These are phyloP conservation scores for Aspidiotus rigidus DNA, from an alignment of 2,888 invertebrate genomes.

Conservation along the genomic window DNA sequence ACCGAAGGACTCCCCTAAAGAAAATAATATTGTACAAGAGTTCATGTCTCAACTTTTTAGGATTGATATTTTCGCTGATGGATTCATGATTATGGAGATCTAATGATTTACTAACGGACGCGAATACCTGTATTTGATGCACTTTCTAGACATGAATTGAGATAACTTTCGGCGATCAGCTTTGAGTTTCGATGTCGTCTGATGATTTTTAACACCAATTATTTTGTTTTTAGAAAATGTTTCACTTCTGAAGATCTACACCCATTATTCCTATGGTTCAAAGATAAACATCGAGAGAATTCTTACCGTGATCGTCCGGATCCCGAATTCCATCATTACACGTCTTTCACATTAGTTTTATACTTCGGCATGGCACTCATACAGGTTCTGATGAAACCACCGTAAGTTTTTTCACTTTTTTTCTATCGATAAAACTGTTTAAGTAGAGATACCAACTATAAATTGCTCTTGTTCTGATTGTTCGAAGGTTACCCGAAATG, in stretches of 20 bases:
- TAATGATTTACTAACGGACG: too few species aligned
- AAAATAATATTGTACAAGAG: too few species aligned
- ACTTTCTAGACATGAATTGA: too few species aligned
- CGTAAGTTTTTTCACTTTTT: slow-evolving; percentile 49
- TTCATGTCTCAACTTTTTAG: too few species aligned
- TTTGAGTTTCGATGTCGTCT: too few species aligned
- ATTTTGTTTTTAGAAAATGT: slow-evolving; percentile 47
- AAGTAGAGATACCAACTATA: background rate
- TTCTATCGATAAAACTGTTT: background rate
- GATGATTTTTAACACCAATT: too few species aligned
- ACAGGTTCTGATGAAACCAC: slow-evolving; percentile 67
- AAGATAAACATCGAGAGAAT: slow-evolving; percentile 60
- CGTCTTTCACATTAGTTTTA: slow-evolving; percentile 66
- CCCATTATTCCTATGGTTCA: slow-evolving; percentile 73
- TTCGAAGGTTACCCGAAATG: background rate
- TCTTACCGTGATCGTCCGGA: slow-evolving; percentile 72
- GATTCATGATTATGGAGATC: too few species aligned
- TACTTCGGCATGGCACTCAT: slow-evolving; percentile 68
- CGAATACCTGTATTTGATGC: too few species aligned
- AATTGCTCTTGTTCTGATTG: background rate
- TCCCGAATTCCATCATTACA: slow-evolving; percentile 74
- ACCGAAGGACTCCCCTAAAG: too few species aligned
- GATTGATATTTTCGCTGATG: too few species aligned
- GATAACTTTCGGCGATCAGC: too few species aligned
- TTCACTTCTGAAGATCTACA: slow-evolving; percentile 63